Conservation (phyloP, 30 jellyfish, hydroid and myxozoan species). For the Nemopilema nomurai region DNA sequence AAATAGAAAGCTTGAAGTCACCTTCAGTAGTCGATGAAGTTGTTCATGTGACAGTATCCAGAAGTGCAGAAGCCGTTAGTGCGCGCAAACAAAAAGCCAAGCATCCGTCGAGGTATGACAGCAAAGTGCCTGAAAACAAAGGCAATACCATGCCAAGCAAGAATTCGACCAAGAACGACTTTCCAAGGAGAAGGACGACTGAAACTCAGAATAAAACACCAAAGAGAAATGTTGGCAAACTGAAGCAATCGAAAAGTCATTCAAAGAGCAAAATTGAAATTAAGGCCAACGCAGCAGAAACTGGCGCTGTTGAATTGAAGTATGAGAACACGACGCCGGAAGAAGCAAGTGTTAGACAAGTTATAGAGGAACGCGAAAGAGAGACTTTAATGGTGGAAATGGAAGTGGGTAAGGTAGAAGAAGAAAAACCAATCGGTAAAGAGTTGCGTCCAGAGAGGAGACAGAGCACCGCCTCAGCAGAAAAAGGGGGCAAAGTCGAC, state of each 20-base stretch:
- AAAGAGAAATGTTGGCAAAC: conserved; percentile 21
- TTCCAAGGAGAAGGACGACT: no score
- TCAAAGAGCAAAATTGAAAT: conserved; percentile 13
- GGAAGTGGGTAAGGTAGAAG: neutral
- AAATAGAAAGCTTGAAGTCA: neutral
- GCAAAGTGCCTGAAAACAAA: neutral
- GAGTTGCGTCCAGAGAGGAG: neutral
- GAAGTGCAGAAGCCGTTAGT: neutral
- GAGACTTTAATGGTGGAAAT: neutral
- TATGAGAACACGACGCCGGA: neutral
- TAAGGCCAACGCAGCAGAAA: conserved; percentile 27
- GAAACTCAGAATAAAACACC: neutral
- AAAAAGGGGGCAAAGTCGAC: neutral
- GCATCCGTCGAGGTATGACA: neutral
- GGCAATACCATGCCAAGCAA: neutral
- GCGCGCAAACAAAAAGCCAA: neutral
- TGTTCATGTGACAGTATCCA: neutral
- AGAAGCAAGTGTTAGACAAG: neutral
- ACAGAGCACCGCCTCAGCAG: conserved; percentile 18
- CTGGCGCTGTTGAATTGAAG: conserved; percentile 19
- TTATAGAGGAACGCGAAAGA: neutral
- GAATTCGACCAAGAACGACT: no score
- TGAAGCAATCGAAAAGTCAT: neutral
- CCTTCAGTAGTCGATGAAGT: neutral
- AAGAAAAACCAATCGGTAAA: neutral